phyloP scores from a whole-genome alignment of 2,113 vertebrate species.

The Rousettus leschenaultii region DNA sequence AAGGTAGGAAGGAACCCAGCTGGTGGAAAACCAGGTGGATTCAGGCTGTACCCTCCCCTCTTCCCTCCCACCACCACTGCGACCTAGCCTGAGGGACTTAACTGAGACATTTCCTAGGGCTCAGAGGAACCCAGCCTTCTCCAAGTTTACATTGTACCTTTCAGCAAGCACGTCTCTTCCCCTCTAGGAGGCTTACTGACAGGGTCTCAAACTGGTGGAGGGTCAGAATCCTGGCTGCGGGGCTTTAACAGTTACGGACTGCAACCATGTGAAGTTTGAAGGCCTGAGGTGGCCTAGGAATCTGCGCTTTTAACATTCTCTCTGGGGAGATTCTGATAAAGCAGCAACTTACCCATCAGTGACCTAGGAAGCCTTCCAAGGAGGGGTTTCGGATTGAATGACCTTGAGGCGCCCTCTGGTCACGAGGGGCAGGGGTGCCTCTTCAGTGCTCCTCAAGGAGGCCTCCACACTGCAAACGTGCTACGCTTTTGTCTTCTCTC shows the following conservation, averaged over 20 bases:
- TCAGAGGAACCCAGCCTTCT: neutral
- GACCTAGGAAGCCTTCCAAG: neutral
- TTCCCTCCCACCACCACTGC: neutral
- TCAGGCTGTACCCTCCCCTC: rapidly evolving
- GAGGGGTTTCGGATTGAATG: rapidly evolving
- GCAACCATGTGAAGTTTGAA: neutral
- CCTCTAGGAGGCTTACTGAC: neutral
- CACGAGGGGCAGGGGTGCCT: neutral
- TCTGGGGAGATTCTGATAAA: neutral
- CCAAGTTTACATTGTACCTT: neutral
- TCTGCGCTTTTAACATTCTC: neutral
- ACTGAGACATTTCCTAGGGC: neutral
- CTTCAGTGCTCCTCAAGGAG: rapidly evolving
- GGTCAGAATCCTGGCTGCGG: neutral
- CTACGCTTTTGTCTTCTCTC: neutral
- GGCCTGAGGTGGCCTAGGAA: neutral
- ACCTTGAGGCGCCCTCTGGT: neutral
- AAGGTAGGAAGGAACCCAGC: neutral
- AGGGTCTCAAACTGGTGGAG: neutral
- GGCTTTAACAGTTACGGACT: neutral
- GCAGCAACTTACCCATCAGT: neutral
- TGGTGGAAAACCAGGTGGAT: neutral
- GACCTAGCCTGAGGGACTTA: rapidly evolving
- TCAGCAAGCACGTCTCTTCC: neutral
- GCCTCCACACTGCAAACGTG: neutral